Conservation (phyloP, 2,888 invertebrate genomes). For the Agelastica alni region DNA sequence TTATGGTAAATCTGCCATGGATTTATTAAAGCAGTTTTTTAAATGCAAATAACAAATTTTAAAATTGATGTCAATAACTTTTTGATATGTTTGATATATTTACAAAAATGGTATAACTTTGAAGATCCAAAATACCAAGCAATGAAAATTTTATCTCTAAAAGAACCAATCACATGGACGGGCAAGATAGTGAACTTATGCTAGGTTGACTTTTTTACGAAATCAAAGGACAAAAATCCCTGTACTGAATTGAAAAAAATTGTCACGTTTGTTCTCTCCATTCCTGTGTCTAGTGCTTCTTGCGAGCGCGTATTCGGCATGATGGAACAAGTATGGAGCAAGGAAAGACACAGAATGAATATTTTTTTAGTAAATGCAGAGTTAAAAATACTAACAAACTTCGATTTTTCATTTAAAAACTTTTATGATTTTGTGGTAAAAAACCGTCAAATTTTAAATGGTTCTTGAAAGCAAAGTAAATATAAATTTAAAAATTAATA, state of each 20-base stretch:
- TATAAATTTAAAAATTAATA: too few species aligned
- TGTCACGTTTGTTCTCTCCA: background rate
- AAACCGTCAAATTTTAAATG: background rate
- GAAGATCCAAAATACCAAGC: background rate
- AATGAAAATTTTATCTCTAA: background rate
- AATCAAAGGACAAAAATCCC: background rate
- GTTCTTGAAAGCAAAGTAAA: background rate
- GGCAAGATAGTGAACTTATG: background rate
- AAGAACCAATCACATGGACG: background rate
- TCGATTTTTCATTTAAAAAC: background rate
- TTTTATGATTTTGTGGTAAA: background rate
- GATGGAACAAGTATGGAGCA: background rate
- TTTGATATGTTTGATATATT: background rate
- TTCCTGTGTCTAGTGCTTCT: background rate
- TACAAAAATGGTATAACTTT: background rate
- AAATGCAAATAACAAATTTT: background rate
- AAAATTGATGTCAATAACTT: background rate
- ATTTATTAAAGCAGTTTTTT: background rate
- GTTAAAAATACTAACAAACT: background rate
- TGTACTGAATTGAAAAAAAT: background rate
- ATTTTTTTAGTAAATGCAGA: background rate
- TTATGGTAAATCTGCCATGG: background rate
- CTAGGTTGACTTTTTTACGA: background rate
- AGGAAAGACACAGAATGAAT: background rate
- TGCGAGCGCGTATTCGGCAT: background rate